Evolutionary conservation across 2,113 vertebrate species (phyloP), one percentile per base, ranked within the genome.

Genomic region (Crotalus tigris): DNA sequence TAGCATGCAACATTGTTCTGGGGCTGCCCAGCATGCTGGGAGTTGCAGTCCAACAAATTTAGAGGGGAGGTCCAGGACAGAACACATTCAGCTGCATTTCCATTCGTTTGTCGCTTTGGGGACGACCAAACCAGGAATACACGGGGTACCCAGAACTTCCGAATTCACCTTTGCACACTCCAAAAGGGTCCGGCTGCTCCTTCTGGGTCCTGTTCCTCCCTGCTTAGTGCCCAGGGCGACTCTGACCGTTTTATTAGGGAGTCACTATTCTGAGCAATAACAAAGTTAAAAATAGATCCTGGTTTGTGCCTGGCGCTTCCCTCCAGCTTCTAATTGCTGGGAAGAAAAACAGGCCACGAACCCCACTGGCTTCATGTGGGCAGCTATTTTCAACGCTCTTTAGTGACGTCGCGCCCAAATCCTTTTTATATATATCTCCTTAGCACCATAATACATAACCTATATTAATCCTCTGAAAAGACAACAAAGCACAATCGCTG

Each of bases 211-310:
- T 4, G 75, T 81, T 81, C 75, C n/a, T 90, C 92, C 81, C 51
- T 59, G 92, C 13, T 15, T 24, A 21, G 46, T 6, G 57, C 29
- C 49, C 49, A 44, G 86, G 0, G 86, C 4, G 55, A 19, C 44
- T 90, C 75, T 61, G 12, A 5, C 44, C 6, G n/a, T 85, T 90
- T 61, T 49, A 39, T 90, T 90, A 44, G n/a, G 3, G 21, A 90
- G 15, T 58, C n/a, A 15, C 44, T 13, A 29, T 85, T 87, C 13
- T 29, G 44, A 86, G 81, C 55, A 17, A 9, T 49, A 64, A 44
- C 21, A 5, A 13, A 53, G 26, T 90, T 93, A 93, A 90, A 93
- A 93, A 93, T 93, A 93, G 92, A 86, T 5, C 39, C 39, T 13
- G 49, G 53, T 26, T 89, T 12, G 57, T 12, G 26, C 54, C 33